phyloP scores from a whole-genome alignment of 1,140 invertebrate genomes.

The Apis cerana region DNA sequence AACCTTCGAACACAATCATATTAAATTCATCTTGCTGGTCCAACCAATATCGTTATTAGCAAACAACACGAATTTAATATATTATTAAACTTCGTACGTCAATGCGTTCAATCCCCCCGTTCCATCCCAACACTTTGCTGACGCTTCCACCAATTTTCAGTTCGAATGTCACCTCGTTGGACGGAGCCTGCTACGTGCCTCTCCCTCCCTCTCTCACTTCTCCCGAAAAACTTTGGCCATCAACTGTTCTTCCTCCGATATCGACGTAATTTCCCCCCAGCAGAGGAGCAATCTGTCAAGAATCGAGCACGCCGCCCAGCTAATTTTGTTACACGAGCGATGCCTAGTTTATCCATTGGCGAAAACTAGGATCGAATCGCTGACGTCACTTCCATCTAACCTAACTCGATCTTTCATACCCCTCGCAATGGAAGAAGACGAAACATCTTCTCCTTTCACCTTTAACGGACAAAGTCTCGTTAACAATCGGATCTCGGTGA shows the following conservation, averaged over 20 bases:
- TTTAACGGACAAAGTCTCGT: slow-evolving; percentile 40
- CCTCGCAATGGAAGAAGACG: too few relatives aligned
- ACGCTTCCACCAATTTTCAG: neutral
- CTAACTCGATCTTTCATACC: neutral
- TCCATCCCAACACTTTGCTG: too few relatives aligned
- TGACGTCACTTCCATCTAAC: slow-evolving; percentile 30
- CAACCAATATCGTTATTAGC: too few relatives aligned
- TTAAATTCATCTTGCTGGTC: neutral
- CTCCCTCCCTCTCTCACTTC: neutral
- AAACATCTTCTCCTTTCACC: neutral
- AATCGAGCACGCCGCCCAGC: neutral
- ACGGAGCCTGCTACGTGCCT: neutral
- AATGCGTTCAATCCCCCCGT: too few relatives aligned
- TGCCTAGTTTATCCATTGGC: neutral
- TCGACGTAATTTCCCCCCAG: neutral
- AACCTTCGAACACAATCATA: neutral
- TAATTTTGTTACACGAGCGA: slow-evolving; percentile 8
- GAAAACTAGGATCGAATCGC: slow-evolving; percentile 16
- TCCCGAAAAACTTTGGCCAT: slow-evolving; percentile 12
- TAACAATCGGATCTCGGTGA: slow-evolving; percentile 15
- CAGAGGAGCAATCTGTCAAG: slow-evolving; percentile 29
- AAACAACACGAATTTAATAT: too few relatives aligned
- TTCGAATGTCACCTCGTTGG: neutral
- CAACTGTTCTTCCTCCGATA: neutral
- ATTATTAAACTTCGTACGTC: too few relatives aligned